A percentile compares a stretch with the other conserved stretches of the same genome.
Evolutionary conservation across 2,113 vertebrate genomes (phyloP).

Genomic region (Parus major): DNA sequence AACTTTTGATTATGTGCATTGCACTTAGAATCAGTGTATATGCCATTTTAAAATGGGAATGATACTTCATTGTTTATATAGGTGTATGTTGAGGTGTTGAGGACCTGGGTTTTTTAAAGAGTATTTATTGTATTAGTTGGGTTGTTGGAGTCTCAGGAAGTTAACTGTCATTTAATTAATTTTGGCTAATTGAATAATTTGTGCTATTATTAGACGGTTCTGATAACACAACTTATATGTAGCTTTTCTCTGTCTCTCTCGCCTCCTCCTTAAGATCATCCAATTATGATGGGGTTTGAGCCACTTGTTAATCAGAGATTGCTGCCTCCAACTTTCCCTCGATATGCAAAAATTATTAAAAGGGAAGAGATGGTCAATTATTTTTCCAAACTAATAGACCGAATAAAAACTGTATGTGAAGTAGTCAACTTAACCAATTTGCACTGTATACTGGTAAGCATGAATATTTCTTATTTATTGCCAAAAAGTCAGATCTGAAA

Average conservation of each 20-base stretch:
- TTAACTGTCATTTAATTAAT: background rate
- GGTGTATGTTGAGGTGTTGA: background rate
- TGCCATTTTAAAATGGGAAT: background rate
- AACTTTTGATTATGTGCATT: background rate
- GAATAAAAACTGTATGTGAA: slow-evolving; percentile 97
- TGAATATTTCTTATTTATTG: background rate
- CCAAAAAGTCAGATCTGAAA: background rate
- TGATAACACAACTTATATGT: background rate
- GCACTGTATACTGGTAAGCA: slow-evolving; percentile 94
- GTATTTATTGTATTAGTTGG: background rate
- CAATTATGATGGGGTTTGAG: slow-evolving; percentile 99
- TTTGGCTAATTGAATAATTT: background rate
- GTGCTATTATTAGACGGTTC: background rate
- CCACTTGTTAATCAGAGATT: slow-evolving; percentile 97
- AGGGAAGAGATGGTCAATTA: slow-evolving; percentile 98
- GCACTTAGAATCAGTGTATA: background rate
- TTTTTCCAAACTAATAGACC: slow-evolving; percentile 94
- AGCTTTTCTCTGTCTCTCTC: background rate
- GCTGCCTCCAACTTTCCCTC: slow-evolving; percentile 95
- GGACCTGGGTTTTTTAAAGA: background rate
- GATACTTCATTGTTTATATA: background rate
- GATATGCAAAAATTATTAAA: slow-evolving; percentile 99
- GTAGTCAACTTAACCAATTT: slow-evolving; percentile 95
- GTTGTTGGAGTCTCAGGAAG: background rate
- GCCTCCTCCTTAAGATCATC: slow-evolving; percentile 84